Base-by-base conservation (phyloP, 1,140 invertebrate genomes). In the Aphaenogaster ashmeadi region DNA sequence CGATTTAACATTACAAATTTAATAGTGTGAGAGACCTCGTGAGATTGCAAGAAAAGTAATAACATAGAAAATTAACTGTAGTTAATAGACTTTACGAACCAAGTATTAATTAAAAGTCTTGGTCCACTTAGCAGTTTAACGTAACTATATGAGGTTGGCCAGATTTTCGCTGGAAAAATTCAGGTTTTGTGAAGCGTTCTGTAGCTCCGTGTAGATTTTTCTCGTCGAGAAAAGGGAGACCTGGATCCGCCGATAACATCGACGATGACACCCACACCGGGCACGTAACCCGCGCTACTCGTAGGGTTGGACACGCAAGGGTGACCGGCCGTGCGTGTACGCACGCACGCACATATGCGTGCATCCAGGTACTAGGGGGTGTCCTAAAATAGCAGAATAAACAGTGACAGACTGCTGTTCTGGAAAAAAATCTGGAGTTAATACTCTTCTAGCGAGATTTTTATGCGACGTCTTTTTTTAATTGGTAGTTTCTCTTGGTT, bases 231-330 rank as follows among this genome's bases (percentile, higher is more conserved):
- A 33, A 79, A 21, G 21, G 27, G n/a, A 50, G 13, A 21, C n/a
- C 36, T 21, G 44, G 33, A 8, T 67, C 33, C 21, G 44, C 33
- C 47, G 77, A 86, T 86, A 80, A 69, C 50, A 69, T 86, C 50
- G 54, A 64, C 38, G 75, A 86, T 86, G 84, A 86, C 62, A 86
- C 84, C 75, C 75, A 67, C 62, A 56, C n/a, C 38, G 75, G 11
- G 41, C 62, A 58, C 69, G 69, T 75, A 84, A 50, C 21, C 69
- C 71, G 50, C 18, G 18, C 71, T 62, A 27, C 52, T 83, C 50
- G 21, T 69, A 44, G 58, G 56, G 58, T 66, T 85, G 80, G 47
- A n/a, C 72, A 77, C 72, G 83, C 44, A 38, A 78, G 72, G 83
- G 58, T 85, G 69, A 64, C 15, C 41, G 44, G 41, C 72, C 44